Percentiles rank a stretch among this genome's conserved stretches.
Conservation (phyloP, 2,888 invertebrate species). For the Glaucopsyche alexis region DNA sequence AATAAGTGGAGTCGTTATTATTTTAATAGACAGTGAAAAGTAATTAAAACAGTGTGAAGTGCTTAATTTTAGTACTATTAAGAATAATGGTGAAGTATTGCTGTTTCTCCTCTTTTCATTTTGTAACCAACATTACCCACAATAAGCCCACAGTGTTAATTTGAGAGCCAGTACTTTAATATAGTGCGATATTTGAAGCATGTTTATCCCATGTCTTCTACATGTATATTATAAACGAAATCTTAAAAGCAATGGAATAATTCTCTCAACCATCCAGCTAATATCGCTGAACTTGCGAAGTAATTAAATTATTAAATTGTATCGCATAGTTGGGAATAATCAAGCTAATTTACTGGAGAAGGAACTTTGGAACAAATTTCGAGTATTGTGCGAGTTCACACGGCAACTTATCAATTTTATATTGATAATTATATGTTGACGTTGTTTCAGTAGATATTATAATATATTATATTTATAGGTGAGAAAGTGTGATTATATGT, state of each 20-base stretch:
- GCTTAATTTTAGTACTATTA: no score
- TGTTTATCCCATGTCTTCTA: no score
- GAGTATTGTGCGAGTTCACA: neutral
- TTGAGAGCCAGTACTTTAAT: no score
- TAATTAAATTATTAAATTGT: conserved; percentile 19
- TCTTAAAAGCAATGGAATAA: neutral
- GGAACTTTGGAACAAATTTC: conserved; percentile 13
- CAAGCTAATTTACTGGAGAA: conserved; percentile 5
- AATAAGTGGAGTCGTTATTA: no score
- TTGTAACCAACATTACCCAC: no score
- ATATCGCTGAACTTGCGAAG: neutral
- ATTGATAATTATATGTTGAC: neutral
- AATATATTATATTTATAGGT: neutral
- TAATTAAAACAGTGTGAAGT: no score
- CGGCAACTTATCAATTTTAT: neutral
- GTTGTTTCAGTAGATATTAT: neutral
- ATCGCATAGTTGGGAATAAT: conserved; percentile 19
- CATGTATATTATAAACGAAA: no score
- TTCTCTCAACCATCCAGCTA: neutral
- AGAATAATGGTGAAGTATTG: no score
- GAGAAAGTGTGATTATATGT: neutral
- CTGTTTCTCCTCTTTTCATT: no score
- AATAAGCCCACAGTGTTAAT: no score
- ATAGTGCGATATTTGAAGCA: no score
- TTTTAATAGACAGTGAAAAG: no score